Evolutionary conservation across 1,140 invertebrate species (phyloP), one percentile per base, ranked within the genome.

Genomic region (Steinernema khuongi): DNA sequence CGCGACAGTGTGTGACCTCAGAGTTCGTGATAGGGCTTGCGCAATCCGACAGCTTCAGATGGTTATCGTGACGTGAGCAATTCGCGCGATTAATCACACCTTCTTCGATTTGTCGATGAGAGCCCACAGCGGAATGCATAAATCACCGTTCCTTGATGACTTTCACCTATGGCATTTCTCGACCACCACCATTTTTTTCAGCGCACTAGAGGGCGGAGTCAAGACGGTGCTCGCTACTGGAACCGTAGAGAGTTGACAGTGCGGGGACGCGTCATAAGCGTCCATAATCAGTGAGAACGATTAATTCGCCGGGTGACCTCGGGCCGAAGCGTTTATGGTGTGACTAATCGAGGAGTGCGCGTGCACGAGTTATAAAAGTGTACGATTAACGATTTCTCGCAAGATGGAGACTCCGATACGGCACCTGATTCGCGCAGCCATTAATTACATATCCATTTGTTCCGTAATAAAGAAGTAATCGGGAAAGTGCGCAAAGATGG

Each of bases 371-470:
- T 26, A 60, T 60, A 60, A 60, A 60, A 60, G 50, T 60, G 50
- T 60, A 60, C 50, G 50, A 60, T 60, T 60, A 60, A 60, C 50
- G 50, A 26, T 60, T 60, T 60, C 50, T 14, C 7, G 50, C 50
- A n/a, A 60, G 50, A 60, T 60, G 14, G 50, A 60, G 50, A 60
- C 19, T 60, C 50, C 50, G 50, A 60, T 60, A 60, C 22, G 50
- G 14, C 7, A 60, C 14, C 50, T 60, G 14, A 4, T 17, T 26
- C 11, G 50, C 22, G 50, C 11, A 60, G 50, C 11, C 50, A 60
- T 60, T 22, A 60, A 60, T 60, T 60, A 60, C 50, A n/a, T 60
- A 60, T 60, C 50, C 50, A 60, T 60, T 60, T 60, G 50, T 60
- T 26, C 50, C 50, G 50, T 60, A 60, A 60, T 60, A 60, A 60